These are phyloP conservation scores for Anastrepha ludens DNA, from an alignment of 1,140 invertebrate species.

Conservation along the genomic window DNA sequence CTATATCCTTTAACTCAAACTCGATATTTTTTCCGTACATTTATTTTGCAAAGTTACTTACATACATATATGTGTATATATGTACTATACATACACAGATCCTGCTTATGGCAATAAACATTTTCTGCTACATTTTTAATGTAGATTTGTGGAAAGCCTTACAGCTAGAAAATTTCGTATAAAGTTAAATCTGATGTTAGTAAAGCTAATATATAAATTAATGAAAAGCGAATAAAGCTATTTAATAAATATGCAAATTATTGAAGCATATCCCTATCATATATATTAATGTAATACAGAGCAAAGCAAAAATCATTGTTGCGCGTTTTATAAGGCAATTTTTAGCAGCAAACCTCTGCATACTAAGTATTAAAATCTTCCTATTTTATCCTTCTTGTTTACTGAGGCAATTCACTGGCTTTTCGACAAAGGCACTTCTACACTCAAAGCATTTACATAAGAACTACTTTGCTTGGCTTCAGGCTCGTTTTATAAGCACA, in stretches of 20 bases:
- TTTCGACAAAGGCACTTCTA: constrained; percentile 18
- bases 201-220: constrained; percentile 36
- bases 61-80: neutral
- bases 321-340: constrained; percentile 3
- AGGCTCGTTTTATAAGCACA: neutral
- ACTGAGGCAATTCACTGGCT: constrained; percentile 20
- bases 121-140: neutral
- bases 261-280: neutral
- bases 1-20: too few relatives aligned
- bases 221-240: neutral
- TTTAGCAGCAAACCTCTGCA: constrained; percentile 1
- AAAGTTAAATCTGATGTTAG: neutral
- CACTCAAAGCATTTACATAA: constrained; percentile 7
- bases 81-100: neutral
- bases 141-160: constrained; percentile 6
- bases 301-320: constrained; percentile 9
- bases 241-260: constrained; percentile 8
- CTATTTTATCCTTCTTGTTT: neutral
- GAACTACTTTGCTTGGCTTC: neutral
- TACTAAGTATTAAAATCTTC: constrained; percentile 10
- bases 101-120: constrained; percentile 5
- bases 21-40: neutral
- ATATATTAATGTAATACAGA: neutral
- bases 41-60: constrained; percentile 21
- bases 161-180: neutral